Conservation (phyloP, 1,140 invertebrate genomes). For the Scaptodrosophila lebanonensis region DNA sequence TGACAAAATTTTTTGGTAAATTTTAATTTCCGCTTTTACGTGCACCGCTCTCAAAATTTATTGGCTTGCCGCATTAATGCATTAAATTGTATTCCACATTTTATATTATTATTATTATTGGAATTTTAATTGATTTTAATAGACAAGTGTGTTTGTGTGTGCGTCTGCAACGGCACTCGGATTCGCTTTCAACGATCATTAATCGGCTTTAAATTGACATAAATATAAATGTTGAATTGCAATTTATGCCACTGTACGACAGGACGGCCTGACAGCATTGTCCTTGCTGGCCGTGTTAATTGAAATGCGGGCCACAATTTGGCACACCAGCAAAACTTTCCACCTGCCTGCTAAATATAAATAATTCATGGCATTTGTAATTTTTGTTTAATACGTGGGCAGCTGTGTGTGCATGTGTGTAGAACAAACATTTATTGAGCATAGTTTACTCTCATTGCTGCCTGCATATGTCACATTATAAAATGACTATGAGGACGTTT, state of each 20-base stretch:
- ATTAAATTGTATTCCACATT: conserved; percentile 42
- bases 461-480: no score
- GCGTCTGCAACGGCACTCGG: conserved; percentile 9
- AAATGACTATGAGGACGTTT: no score
- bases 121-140: conserved; percentile 65
- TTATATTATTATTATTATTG: conserved; percentile 26
- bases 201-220: conserved; percentile 63
- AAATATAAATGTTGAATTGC: conserved; percentile 44
- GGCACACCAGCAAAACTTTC: no score
- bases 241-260: conserved; percentile 39
- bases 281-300: conserved; percentile 49
- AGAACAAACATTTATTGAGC: conserved; percentile 5
- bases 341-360: conserved; percentile 68
- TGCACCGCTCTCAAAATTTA: conserved; percentile 39
- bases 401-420: conserved; percentile 16
- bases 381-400: conserved; percentile 29
- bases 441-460: no score
- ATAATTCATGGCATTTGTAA: conserved; percentile 53
- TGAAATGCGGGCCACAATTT: conserved; percentile 52
- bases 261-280: no score
- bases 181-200: conserved; percentile 41
- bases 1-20: conserved; percentile 30
- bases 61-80: conserved; percentile 43
- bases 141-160: conserved; percentile 22
- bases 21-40: conserved; percentile 29